These are phyloP conservation scores for Engystomops pustulosus DNA, from an alignment of 2,113 vertebrate genomes.

Conservation along the genomic window DNA sequence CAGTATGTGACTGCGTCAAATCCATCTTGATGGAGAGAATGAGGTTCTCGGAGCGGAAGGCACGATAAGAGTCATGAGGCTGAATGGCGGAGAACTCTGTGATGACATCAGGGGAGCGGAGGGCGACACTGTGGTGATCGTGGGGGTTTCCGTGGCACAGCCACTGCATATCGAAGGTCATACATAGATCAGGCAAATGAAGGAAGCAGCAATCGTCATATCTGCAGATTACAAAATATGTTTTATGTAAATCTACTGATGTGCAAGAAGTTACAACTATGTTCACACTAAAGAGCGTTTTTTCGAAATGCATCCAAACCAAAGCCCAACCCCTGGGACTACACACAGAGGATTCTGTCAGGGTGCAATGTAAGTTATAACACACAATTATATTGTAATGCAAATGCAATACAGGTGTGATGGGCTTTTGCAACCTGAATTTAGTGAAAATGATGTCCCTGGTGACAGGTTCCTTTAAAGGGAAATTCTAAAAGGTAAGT, in stretches of 20 bases:
- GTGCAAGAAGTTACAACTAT: background rate
- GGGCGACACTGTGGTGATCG: conserved; percentile 88
- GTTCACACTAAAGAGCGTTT: too few species aligned
- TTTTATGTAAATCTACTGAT: background rate
- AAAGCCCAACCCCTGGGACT: too few species aligned
- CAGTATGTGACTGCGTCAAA: conserved; percentile 81
- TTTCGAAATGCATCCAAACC: too few species aligned
- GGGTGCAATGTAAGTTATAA: too few species aligned
- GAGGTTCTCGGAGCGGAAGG: conserved; percentile 96
- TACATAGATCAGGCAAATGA: conserved; percentile 90
- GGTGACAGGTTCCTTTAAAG: too few species aligned
- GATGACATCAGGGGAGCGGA: conserved; percentile 86
- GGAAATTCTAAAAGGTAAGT: too few species aligned
- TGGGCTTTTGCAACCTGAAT: too few species aligned
- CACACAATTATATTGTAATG: too few species aligned
- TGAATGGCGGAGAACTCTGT: conserved; percentile 88
- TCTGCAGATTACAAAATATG: conserved; percentile 67
- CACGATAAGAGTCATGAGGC: conserved; percentile 93
- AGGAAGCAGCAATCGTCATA: conserved; percentile 98
- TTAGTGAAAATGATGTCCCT: too few species aligned
- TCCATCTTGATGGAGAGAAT: conserved; percentile 97
- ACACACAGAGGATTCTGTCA: too few species aligned
- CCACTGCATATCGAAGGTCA: conserved; percentile 95
- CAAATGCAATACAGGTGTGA: too few species aligned
- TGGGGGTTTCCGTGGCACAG: conserved; percentile 95